Evolutionary conservation across 2,113 vertebrate genomes (phyloP), one percentile per base, ranked within the genome.

Genomic region (Percopsis transmontana): DNA sequence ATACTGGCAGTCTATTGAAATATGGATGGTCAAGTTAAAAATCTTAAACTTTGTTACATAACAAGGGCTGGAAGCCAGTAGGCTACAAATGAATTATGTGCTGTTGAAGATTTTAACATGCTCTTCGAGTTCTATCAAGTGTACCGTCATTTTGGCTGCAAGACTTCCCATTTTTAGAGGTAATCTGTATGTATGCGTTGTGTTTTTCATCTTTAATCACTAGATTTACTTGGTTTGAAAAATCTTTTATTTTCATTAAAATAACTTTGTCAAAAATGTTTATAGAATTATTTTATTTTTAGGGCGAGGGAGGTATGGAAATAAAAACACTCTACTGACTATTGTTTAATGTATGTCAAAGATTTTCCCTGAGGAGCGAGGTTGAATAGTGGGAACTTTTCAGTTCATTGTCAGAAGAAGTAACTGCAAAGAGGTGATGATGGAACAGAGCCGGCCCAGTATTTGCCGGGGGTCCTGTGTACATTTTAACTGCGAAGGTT

Each of bases 301-400:
- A 16, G 7, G 15, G 16, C 45, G n/a, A 8, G 7, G 15, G 2
- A 48, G 15, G 27, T 33, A 6, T 2, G 45, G 3, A 48, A 48
- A 18, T n/a, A 2, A 48, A 48, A 45, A 10, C 45, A 18, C 15
- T n/a, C 21, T 21, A 53, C 8, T 14, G 5, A 21, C 51, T 24
- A 53, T 53, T 53, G 51, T 53, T 53, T 23, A 53, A 14, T 23
- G 51, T 14, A 23, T 14, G 20, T 53, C 23, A 14, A 19, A 21
- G 14, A 21, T 24, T 53, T 53, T 53, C 51, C 13, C 51, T 53
- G 11, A 21, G 20, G 51, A 53, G 51, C 21, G 21, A 13, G 1
- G 19, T 23, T 53, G 51, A 53, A 53, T 53, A 53, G 51, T 53
- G 51, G 51, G 51, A 53, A 53, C 51, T 23, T 10, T 53, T 21